Percentiles rank a stretch among this genome's conserved stretches.
These are phyloP conservation scores for Euura saliciscinereae DNA, from an alignment of 1,140 invertebrate genomes.

Conservation along the genomic window DNA sequence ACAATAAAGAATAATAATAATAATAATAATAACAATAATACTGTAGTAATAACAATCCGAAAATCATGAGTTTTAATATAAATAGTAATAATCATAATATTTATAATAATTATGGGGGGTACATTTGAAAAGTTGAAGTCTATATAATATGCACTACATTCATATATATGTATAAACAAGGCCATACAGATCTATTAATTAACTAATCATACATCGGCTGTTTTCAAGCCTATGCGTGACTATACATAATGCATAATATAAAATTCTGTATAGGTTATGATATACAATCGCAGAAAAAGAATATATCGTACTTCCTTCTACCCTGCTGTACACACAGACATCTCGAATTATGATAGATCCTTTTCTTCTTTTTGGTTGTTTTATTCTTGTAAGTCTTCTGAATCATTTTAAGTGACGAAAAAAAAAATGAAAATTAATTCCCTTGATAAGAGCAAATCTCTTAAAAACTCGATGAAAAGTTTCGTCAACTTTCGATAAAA, in stretches of 20 bases:
- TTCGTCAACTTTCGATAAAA: too few species aligned
- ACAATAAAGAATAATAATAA: background rate
- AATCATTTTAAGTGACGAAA: too few species aligned
- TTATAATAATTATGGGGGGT: background rate
- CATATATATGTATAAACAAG: slow-evolving; percentile 15
- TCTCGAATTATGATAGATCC: background rate
- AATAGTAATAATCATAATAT: slow-evolving; percentile 2
- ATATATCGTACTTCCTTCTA: background rate
- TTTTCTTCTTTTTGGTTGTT: too few species aligned
- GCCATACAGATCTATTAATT: slow-evolving; percentile 34
- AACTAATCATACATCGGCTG: slow-evolving; percentile 17
- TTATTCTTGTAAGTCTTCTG: too few species aligned
- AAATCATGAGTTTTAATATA: slow-evolving; percentile 28
- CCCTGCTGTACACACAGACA: background rate
- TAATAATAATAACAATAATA: slow-evolving; percentile 9
- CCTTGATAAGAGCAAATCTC: too few species aligned
- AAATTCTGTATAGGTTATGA: background rate
- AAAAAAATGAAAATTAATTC: too few species aligned
- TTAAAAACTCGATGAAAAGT: too few species aligned
- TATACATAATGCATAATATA: background rate
- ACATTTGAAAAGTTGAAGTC: too few species aligned
- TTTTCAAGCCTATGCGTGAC: background rate
- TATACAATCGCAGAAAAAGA: background rate
- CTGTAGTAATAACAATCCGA: slow-evolving; percentile 11
- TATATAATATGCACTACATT: slow-evolving; percentile 18